These are phyloP conservation scores for Drosophila neutralis DNA, from an alignment of 2,888 invertebrate species.

Conservation along the genomic window DNA sequence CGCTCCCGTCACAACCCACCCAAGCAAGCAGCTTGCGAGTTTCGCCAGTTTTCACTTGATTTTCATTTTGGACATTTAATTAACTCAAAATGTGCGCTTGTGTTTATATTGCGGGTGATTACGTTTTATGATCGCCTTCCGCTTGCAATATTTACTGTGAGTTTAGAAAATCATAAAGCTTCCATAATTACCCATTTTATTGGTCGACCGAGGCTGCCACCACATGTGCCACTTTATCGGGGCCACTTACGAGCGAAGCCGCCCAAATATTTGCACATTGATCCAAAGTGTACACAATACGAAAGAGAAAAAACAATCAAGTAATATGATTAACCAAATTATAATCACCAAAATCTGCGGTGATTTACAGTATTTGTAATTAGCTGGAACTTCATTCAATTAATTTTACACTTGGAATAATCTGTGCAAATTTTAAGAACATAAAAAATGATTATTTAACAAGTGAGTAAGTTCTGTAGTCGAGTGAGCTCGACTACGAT, in stretches of 20 bases:
- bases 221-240: constrained; percentile 42
- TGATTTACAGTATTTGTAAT: constrained; percentile 21
- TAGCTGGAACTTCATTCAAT: neutral
- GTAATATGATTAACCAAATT: constrained; percentile 17
- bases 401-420: neutral
- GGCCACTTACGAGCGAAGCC: constrained; percentile 21
- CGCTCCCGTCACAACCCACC: neutral
- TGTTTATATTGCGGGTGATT: constrained; percentile 60
- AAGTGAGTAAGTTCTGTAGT: neutral
- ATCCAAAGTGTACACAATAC: constrained; percentile 14
- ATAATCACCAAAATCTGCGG: constrained; percentile 9
- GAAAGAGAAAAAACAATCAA: constrained; percentile 5
- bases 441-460: neutral
- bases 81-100: constrained; percentile 53
- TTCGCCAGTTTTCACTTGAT: constrained; percentile 54
- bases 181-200: constrained; percentile 62
- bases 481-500: neutral
- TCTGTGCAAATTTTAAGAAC: neutral
- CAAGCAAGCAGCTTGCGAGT: constrained; percentile 1
- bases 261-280: constrained; percentile 49
- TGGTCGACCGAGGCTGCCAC: constrained; percentile 22
- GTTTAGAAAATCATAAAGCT: constrained; percentile 70
- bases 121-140: constrained; percentile 73
- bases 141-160: constrained; percentile 71
- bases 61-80: constrained; percentile 69